Evolutionary conservation across 2,797 vertebrate genomes (phyloP).

Genomic region (Sorex maritimensis): DNA sequence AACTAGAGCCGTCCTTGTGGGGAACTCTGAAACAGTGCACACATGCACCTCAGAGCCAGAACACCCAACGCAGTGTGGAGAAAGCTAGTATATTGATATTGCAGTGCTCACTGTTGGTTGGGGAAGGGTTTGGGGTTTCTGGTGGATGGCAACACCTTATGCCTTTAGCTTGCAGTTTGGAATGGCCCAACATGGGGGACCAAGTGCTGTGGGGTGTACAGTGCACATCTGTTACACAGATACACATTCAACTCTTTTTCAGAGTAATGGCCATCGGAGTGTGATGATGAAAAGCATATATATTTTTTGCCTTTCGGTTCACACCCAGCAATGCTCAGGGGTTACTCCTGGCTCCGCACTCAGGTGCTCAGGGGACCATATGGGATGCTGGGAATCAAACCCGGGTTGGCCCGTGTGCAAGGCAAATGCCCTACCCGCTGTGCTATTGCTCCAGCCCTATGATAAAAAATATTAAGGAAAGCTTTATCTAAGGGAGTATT

Average conservation of each 20-base stretch:
- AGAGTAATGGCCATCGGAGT: neutral
- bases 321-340: too few species aligned
- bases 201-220: too few species aligned
- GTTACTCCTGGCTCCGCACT: too few species aligned
- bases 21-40: neutral
- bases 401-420: too few species aligned
- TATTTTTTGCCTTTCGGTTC: too few species aligned
- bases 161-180: neutral
- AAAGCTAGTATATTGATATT: neutral
- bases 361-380: too few species aligned
- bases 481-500: conserved; percentile 9
- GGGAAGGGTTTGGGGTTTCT: neutral
- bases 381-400: too few species aligned
- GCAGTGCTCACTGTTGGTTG: neutral
- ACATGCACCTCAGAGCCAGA: neutral
- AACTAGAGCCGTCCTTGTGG: neutral
- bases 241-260: neutral
- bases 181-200: neutral
- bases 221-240: neutral
- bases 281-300: neutral
- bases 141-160: neutral
- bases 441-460: too few species aligned
- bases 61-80: neutral
- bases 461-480: neutral
- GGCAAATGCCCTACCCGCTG: too few species aligned